These are phyloP conservation scores for Aproaerema taeniolella DNA, from an alignment of 2,888 invertebrate species.

Conservation along the genomic window DNA sequence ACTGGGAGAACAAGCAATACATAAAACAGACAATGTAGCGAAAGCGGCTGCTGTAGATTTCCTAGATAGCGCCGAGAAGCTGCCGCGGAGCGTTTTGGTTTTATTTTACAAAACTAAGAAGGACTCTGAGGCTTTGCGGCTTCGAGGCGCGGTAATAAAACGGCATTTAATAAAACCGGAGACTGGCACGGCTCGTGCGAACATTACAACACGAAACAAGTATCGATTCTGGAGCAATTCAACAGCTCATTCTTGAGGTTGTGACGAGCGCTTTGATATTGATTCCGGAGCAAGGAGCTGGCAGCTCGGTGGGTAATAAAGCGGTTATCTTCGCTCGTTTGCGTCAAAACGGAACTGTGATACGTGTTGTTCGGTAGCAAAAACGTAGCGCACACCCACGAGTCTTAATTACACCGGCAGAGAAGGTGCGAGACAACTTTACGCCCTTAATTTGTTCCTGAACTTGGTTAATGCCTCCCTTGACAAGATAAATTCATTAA, in stretches of 20 bases:
- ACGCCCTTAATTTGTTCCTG: conserved; percentile 67
- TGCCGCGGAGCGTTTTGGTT: conserved; percentile 43
- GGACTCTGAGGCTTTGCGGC: conserved; percentile 45
- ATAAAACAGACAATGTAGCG: conserved; percentile 55
- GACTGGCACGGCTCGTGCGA: conserved; percentile 27
- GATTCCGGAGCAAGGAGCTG: conserved; percentile 42
- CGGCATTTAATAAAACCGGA: conserved; percentile 47
- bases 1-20: conserved; percentile 40
- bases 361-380: conserved; percentile 47
- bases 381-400: conserved; percentile 35
- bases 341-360: conserved; percentile 52
- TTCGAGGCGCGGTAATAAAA: conserved; percentile 42
- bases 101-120: conserved; percentile 54
- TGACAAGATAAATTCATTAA: conserved; percentile 74
- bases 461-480: conserved; percentile 67
- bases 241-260: conserved; percentile 22
- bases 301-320: conserved; percentile 64
- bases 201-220: conserved; percentile 34
- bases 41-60: conserved; percentile 41
- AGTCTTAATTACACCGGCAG: conserved; percentile 32
- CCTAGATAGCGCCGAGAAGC: conserved; percentile 44
- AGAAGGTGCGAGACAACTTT: conserved; percentile 60
- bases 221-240: conserved; percentile 25
- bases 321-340: conserved; percentile 64
- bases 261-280: conserved; percentile 36